Base-by-base conservation (phyloP, 2,113 vertebrate genomes). In the Hypomesus transpacificus region DNA sequence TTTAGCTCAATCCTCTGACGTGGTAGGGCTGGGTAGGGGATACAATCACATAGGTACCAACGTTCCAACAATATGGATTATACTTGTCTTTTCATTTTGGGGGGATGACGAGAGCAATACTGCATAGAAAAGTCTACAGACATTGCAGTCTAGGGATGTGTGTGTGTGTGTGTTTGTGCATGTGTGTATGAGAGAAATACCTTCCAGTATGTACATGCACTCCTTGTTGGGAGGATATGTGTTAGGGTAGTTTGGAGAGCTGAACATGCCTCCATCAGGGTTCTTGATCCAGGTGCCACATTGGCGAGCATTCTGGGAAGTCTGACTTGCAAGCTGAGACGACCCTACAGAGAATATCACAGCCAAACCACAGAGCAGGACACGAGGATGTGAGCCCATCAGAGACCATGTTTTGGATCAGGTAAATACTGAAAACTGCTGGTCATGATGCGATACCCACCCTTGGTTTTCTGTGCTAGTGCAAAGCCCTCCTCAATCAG, bases 181-280 rank as follows among this genome's bases (percentile, higher is more conserved):
- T 21, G 28, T 16, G n/a, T 53, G 26, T 22, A 13, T 4, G 0
- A 7, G 71, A 28, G 7, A 31, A 39, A 85, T 94, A 98, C 96
- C 97, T 96, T 98, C 97, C 83, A 98, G 91, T 71, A 98, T 94
- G 58, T 96, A 98, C 82, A 97, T 88, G 78, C 97, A 98, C 80
- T 98, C 96, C 77, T 96, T 96, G 84, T 97, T 98, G 66, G 96
- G 94, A 31, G 97, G 97, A 84, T 98, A 98, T 5, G 85, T 88
- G 18, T 95, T 93, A 1, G 96, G 97, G 79, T 96, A 98, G 88
- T 96, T 95, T 28, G 95, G 96, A 58, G 97, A 98, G 85, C 93
- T 91, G 85, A 98, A 98, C 69, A 92, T 92, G 11, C 97, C 97
- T n/a, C 96, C 96, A 14, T 98, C 95, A 74, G 88, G 84, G 64